Conservation (phyloP, 2,797 vertebrate species). For the Graptemys geographica region DNA sequence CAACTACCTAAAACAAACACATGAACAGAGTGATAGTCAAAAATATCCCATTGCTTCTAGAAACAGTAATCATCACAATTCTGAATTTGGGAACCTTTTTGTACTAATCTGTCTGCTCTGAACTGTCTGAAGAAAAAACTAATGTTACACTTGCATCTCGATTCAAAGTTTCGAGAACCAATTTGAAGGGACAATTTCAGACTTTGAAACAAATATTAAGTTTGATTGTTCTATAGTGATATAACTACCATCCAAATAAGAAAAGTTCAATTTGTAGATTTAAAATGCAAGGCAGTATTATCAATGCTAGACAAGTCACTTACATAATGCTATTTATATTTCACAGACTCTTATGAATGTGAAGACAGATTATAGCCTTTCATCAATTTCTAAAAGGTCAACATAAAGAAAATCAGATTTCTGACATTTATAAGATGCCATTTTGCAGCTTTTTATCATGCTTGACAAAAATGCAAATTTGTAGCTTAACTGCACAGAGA, state of each 20-base stretch:
- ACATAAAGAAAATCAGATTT: constrained; percentile 1
- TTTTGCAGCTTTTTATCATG: constrained; percentile 10
- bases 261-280: not conserved
- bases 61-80: not conserved
- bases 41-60: not conserved
- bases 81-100: not conserved
- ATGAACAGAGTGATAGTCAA: not conserved
- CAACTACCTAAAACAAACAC: constrained; percentile 86
- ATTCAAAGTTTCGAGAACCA: not conserved
- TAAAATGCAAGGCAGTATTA: not conserved
- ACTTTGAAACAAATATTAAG: not conserved
- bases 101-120: not conserved
- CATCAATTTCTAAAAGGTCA: not conserved
- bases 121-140: not conserved
- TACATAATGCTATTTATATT: not conserved
- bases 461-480: constrained; percentile 12
- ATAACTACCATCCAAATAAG: not conserved
- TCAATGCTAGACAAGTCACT: not conserved
- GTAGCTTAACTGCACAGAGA: not conserved
- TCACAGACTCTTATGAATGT: not conserved
- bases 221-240: not conserved
- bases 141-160: not conserved
- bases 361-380: not conserved
- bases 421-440: constrained; percentile 23
- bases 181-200: not conserved